These are phyloP conservation scores for Trichopria drosophilae DNA, from an alignment of 2,888 invertebrate genomes.

Conservation along the genomic window DNA sequence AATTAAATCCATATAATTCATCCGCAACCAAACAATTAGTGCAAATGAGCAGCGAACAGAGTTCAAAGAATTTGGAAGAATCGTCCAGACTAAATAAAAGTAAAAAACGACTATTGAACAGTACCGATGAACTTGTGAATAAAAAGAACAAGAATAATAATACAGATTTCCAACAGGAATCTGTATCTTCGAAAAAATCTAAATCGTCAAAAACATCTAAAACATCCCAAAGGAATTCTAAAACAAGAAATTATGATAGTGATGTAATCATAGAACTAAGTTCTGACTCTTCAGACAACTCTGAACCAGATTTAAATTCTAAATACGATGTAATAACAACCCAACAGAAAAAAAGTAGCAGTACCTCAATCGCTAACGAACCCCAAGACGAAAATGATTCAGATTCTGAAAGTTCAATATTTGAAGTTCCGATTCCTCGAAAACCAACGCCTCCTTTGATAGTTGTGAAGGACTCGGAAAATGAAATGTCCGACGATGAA, in stretches of 20 bases:
- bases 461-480: conserved; percentile 47
- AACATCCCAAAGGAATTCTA: background rate
- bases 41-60: no score
- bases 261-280: conserved; percentile 23
- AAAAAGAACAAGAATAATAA: background rate
- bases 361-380: no score
- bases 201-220: background rate
- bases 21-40: no score
- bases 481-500: conserved; percentile 29
- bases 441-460: conserved; percentile 50
- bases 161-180: conserved; percentile 21
- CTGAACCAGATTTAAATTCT: conserved; percentile 11
- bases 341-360: no score
- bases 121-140: background rate
- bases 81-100: no score
- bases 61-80: no score
- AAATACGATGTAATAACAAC: conserved; percentile 31
- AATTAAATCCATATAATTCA: no score
- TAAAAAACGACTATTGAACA: no score
- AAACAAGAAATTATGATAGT: background rate
- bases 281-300: conserved; percentile 27
- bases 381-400: conserved; percentile 37
- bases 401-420: conserved; percentile 44
- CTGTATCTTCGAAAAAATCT: conserved; percentile 25
- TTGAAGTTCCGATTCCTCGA: conserved; percentile 53